Conservation (phyloP, 2,888 invertebrate species). For the Lymantria dispar region DNA sequence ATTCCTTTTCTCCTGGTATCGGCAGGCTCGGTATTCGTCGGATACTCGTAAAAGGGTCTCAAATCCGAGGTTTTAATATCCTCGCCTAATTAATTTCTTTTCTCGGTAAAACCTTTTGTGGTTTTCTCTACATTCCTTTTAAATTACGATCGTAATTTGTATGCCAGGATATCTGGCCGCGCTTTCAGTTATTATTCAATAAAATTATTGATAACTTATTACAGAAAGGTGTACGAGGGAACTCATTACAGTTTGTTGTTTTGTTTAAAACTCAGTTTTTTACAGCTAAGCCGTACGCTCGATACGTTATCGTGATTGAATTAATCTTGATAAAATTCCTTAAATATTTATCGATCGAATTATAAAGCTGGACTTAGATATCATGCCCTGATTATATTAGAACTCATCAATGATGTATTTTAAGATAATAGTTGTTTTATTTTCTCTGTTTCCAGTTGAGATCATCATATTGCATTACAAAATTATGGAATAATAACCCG, state of each 20-base stretch:
- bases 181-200: neutral
- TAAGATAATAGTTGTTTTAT: too few species aligned
- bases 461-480: neutral
- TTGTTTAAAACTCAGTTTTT: neutral
- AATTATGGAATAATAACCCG: neutral
- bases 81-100: slow-evolving; percentile 40
- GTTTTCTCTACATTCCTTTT: slow-evolving; percentile 15
- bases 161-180: neutral
- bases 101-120: slow-evolving; percentile 28
- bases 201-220: neutral
- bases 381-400: too few species aligned
- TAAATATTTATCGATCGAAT: neutral
- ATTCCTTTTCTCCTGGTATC: slow-evolving; percentile 28
- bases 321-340: neutral
- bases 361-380: neutral
- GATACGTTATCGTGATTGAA: neutral
- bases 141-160: slow-evolving; percentile 11
- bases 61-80: slow-evolving; percentile 33
- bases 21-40: slow-evolving; percentile 22
- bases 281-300: neutral
- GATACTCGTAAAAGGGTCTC: slow-evolving; percentile 31
- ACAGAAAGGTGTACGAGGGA: neutral
- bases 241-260: neutral
- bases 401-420: too few species aligned
- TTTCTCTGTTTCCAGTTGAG: too few species aligned